phyloP scores from a whole-genome alignment of 1,140 invertebrate genomes.

The Zaprionus africanus region DNA sequence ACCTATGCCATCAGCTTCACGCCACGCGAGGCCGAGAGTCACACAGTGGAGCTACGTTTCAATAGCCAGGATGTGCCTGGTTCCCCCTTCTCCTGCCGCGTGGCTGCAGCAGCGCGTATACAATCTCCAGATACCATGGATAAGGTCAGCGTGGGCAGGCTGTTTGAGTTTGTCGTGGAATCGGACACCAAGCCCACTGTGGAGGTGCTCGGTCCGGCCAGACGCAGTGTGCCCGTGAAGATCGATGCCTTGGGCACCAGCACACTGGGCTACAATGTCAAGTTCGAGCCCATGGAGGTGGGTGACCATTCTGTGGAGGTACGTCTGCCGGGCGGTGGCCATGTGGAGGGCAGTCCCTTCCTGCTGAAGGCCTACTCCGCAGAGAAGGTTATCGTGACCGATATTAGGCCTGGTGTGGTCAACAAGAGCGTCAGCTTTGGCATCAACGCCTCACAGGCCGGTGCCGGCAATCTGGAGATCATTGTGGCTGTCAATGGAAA shows the following conservation, averaged over 20 bases:
- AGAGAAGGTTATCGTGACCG: constrained; percentile 92
- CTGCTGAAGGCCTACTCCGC: constrained; percentile 98
- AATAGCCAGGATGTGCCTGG: constrained; percentile 98
- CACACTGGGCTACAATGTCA: constrained; percentile 86
- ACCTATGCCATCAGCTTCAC: constrained; percentile 99
- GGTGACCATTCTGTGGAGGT: constrained; percentile 97
- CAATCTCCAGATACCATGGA: constrained; percentile 92
- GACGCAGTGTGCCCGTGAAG: constrained; percentile 89
- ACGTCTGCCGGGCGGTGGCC: constrained; percentile 89
- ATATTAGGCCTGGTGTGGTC: constrained; percentile 94
- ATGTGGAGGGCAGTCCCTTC: constrained; percentile 97
- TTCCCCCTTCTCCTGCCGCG: constrained; percentile 90
- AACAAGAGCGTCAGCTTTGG: constrained; percentile 97
- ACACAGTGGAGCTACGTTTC: constrained; percentile 97
- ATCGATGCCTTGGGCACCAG: constrained; percentile 84
- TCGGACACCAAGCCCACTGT: constrained; percentile 90
- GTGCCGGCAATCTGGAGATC: constrained; percentile 98
- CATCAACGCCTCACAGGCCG: constrained; percentile 91
- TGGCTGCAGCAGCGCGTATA: constrained; percentile 90
- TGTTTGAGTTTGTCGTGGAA: constrained; percentile 94
- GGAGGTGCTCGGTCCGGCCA: constrained; percentile 90
- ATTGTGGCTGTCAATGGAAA: constrained; percentile 98
- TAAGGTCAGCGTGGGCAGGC: constrained; percentile 94
- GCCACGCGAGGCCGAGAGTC: constrained; percentile 93
- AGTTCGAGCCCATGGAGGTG: constrained; percentile 95